A percentile compares a stretch with the other conserved stretches of the same genome.
phyloP scores from a whole-genome alignment of 2,113 vertebrate genomes.

The Crocuta crocuta region DNA sequence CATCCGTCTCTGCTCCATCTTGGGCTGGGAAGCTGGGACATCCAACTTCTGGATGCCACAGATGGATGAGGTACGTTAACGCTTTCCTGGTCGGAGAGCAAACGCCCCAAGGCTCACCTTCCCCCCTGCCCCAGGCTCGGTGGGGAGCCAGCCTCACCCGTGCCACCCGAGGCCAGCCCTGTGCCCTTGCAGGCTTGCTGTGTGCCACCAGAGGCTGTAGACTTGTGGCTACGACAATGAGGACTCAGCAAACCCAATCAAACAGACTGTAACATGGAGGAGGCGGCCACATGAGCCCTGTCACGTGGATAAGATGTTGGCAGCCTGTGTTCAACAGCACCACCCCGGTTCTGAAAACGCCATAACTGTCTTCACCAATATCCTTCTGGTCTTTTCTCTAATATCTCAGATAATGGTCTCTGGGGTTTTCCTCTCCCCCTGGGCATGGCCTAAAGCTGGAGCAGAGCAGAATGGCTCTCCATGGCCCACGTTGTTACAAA shows the following conservation, averaged over 20 bases:
- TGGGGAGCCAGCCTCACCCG: not conserved
- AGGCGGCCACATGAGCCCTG: not conserved
- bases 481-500: not conserved
- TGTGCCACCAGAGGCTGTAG: not conserved
- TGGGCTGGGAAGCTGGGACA: too few relatives aligned
- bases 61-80: not conserved
- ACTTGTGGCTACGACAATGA: accelerated
- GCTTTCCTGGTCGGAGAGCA: not conserved
- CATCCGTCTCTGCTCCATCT: not conserved
- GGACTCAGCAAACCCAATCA: not conserved
- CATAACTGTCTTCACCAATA: not conserved
- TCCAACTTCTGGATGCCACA: not conserved
- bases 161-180: not conserved
- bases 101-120: not conserved
- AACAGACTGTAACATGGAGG: not conserved
- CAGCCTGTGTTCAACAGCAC: not conserved
- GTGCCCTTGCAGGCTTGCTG: not conserved
- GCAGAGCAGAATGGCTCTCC: not conserved
- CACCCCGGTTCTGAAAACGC: not conserved
- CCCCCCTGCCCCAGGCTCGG: accelerated
- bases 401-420: not conserved
- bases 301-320: not conserved
- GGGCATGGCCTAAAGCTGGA: not conserved
- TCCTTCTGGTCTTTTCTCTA: not conserved
- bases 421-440: not conserved